phyloP scores from a whole-genome alignment of 2,888 invertebrate genomes.

The Campoletis raptor region DNA sequence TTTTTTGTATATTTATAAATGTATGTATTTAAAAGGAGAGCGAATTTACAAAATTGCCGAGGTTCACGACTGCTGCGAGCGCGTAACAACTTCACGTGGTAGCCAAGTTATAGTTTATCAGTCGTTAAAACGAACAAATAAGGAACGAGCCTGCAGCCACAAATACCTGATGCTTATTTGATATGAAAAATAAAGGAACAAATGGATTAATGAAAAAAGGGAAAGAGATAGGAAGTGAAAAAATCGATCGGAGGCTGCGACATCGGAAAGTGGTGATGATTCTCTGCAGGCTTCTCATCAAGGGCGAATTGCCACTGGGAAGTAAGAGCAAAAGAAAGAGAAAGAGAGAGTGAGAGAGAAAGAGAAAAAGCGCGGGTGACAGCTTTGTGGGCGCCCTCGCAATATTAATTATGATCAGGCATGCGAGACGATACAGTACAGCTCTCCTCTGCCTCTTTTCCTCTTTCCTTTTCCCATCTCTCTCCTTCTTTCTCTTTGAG shows the following conservation, averaged over 20 bases:
- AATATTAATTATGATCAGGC: constrained; percentile 84
- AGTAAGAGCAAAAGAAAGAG: constrained; percentile 23
- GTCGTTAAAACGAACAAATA: constrained; percentile 28
- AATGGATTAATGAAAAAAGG: constrained; percentile 19
- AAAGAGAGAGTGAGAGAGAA: neutral
- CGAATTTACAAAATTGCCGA: constrained; percentile 39
- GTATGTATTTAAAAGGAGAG: neutral
- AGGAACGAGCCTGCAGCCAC: constrained; percentile 1
- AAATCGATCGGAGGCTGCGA: constrained; percentile 29
- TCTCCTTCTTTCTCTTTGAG: neutral
- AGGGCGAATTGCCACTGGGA: constrained; percentile 40
- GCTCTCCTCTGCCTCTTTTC: constrained; percentile 2
- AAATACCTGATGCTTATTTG: constrained; percentile 19
- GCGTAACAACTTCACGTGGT: constrained; percentile 52
- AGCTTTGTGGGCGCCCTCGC: constrained; percentile 81
- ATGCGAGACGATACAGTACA: constrained; percentile 82
- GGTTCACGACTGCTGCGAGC: constrained; percentile 17
- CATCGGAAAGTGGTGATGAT: constrained; percentile 44
- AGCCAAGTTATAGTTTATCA: constrained; percentile 48
- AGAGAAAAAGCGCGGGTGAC: constrained; percentile 70
- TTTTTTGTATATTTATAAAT: neutral
- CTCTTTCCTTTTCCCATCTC: neutral
- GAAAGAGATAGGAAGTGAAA: neutral
- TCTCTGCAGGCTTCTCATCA: constrained; percentile 42
- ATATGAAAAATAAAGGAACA: constrained; percentile 38